These are phyloP conservation scores for Thera britannica DNA, from an alignment of 2,888 invertebrate genomes.

Conservation along the genomic window DNA sequence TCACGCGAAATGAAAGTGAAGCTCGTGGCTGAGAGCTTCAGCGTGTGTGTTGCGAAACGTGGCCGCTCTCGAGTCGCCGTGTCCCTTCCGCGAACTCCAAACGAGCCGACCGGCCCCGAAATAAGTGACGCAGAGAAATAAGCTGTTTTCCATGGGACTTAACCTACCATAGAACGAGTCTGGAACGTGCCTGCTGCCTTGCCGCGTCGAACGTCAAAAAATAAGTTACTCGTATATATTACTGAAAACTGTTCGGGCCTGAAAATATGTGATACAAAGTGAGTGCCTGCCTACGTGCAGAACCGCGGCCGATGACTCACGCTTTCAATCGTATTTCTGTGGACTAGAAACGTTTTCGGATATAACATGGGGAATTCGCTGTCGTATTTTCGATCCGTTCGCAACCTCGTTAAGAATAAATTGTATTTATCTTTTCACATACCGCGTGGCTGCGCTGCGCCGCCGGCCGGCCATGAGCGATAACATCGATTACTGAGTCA, in stretches of 20 bases:
- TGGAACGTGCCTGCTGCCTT: conserved; percentile 48
- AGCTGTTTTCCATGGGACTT: conserved; percentile 51
- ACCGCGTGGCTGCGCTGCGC: conserved; percentile 40
- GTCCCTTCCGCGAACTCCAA: conserved; percentile 51
- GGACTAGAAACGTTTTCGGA: conserved; percentile 46
- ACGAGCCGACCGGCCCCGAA: conserved; percentile 56
- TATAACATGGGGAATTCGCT: conserved; percentile 43
- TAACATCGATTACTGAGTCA: conserved; percentile 17
- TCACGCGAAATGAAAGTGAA: conserved; percentile 50
- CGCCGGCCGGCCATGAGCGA: conserved; percentile 47
- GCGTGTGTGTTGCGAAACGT: conserved; percentile 36
- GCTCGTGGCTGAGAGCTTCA: conserved; percentile 38
- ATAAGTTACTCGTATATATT: conserved; percentile 43
- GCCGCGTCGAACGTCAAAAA: conserved; percentile 43
- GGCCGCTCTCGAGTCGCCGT: conserved; percentile 36
- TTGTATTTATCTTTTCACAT: conserved; percentile 55
- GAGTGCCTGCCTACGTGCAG: conserved; percentile 52
- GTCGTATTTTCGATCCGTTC: conserved; percentile 47
- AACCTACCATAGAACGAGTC: conserved; percentile 50
- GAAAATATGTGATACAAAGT: conserved; percentile 57
- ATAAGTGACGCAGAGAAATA: conserved; percentile 58
- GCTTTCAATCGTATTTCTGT: conserved; percentile 53
- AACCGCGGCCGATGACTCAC: conserved; percentile 56
- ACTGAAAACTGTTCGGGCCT: conserved; percentile 42
- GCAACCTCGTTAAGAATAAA: conserved; percentile 18